Base-by-base conservation (phyloP, 2,888 invertebrate species). In the Caenorhabditis sp. region DNA sequence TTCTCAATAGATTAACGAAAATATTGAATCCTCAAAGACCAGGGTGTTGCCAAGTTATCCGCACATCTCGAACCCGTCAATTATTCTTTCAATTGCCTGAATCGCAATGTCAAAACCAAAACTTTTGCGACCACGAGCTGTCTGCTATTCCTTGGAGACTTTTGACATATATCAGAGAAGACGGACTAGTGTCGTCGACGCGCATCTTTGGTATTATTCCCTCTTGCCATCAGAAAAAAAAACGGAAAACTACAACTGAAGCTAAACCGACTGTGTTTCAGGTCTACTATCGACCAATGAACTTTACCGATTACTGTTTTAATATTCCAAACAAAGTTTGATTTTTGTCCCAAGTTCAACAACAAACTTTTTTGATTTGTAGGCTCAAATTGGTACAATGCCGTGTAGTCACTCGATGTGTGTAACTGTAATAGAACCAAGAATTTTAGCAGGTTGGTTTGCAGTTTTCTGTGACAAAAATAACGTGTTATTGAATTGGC, bases 201-300 rank as follows among this genome's bases (percentile, higher is more conserved):
- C 39, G 20, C 48, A 32, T 27, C 39, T 22, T 26, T 58, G 37
- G 58, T 58, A 26, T 58, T 46, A 50, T 50, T 58, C 27, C 39
- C 46, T 39, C 15, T 43, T 35, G 15, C 2, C 6, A 32, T 2
- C 26, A 50, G 24, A 11, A 62, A 50, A 17, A 50, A 27, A 22
- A 27, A 63, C 37, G 26, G 37, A 46, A 35, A 53, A 13, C 2
- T 30, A 26, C 11, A 53, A 8, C 5, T 26, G n/a, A n/a, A n/a
- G n/a, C n/a, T n/a, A n/a, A n/a, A n/a, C n/a, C n/a, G n/a, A n/a
- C n/a, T n/a, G n/a, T n/a, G n/a, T 78, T 87, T 48, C 83, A 88
- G 88, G 82, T 88, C 9, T 88, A 88, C 73, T 87, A 87, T 71
- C 84, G 83, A 7, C 88, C 88, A 8, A 79, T 85, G 65, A 88